These are phyloP conservation scores for Trichopria drosophilae DNA, from an alignment of 2,888 invertebrate genomes.

Conservation along the genomic window DNA sequence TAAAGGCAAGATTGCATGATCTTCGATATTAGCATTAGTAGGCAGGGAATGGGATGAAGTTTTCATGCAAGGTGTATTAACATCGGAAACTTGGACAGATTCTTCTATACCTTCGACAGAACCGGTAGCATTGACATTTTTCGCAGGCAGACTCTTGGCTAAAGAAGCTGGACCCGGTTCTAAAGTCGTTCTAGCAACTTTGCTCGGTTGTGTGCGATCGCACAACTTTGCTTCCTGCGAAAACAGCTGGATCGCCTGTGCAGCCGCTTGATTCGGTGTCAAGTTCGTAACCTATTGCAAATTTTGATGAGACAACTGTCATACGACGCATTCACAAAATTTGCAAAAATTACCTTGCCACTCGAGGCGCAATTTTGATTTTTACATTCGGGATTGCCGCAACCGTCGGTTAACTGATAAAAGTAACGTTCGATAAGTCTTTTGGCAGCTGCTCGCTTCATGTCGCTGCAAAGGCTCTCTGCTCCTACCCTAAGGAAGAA, in stretches of 20 bases:
- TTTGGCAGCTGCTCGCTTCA: slow-evolving; percentile 68
- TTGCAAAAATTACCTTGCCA: slow-evolving; percentile 67
- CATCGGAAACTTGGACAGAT: too few relatives aligned
- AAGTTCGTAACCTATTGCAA: slow-evolving; percentile 67
- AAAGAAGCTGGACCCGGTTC: slow-evolving; percentile 54
- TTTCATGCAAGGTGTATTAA: too few relatives aligned
- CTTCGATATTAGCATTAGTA: too few relatives aligned
- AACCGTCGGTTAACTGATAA: slow-evolving; percentile 89
- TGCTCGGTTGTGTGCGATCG: slow-evolving; percentile 70
- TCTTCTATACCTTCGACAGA: slow-evolving; percentile 52
- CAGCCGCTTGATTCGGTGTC: slow-evolving; percentile 87
- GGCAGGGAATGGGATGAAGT: too few relatives aligned
- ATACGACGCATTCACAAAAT: not conserved
- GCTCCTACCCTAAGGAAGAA: slow-evolving; percentile 50
- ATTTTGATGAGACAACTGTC: not conserved
- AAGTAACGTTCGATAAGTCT: slow-evolving; percentile 90
- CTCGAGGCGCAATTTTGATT: slow-evolving; percentile 90
- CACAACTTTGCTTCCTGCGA: slow-evolving; percentile 83
- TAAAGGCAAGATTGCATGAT: too few relatives aligned
- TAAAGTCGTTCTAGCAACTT: slow-evolving; percentile 69
- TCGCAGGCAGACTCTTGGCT: slow-evolving; percentile 54
- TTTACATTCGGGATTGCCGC: slow-evolving; percentile 84
- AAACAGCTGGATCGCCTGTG: slow-evolving; percentile 83
- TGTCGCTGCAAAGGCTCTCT: slow-evolving; percentile 58
- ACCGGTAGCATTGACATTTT: slow-evolving; percentile 55